These are phyloP conservation scores for Pseudomyrmex cubaensis DNA, from an alignment of 1,140 invertebrate species.

Conservation along the genomic window DNA sequence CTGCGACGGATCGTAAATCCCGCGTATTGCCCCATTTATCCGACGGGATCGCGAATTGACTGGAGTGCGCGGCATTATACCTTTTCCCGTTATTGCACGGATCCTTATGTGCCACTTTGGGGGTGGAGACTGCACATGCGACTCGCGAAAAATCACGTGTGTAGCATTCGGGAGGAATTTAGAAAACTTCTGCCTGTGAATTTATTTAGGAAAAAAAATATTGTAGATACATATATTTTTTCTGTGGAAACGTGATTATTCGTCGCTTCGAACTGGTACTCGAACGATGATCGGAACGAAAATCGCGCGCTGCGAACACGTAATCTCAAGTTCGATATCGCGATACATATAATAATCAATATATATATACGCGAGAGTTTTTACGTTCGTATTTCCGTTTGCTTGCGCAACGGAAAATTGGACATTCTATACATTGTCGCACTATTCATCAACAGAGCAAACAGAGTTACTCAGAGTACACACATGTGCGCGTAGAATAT, in stretches of 20 bases:
- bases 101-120: no score
- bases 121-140: no score
- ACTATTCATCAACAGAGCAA: background rate
- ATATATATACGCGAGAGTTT: background rate
- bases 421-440: constrained; percentile 20
- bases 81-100: background rate
- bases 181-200: no score
- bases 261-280: no score
- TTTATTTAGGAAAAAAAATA: no score
- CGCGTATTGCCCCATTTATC: constrained; percentile 21
- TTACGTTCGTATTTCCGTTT: background rate
- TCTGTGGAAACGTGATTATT: no score
- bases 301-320: no score
- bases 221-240: no score
- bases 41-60: constrained; percentile 14
- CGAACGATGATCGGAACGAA: no score
- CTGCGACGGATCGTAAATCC: constrained; percentile 34
- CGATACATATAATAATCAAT: background rate
- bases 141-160: no score
- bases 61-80: background rate
- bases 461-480: background rate
- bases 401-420: constrained; percentile 22
- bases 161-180: no score
- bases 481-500: background rate
- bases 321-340: no score